phyloP scores from a whole-genome alignment of 2,797 vertebrate species.

The Chanos chanos region DNA sequence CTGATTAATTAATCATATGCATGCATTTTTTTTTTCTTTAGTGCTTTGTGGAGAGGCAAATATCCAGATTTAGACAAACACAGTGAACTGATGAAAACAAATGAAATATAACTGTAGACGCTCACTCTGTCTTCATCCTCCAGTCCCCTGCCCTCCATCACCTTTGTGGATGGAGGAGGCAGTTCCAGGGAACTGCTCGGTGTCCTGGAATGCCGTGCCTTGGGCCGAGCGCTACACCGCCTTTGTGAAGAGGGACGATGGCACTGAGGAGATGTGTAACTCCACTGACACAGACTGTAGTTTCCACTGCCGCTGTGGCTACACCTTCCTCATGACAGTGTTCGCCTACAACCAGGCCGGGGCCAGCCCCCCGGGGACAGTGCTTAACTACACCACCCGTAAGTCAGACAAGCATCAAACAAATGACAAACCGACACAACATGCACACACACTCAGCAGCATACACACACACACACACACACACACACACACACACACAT shows the following conservation, averaged over 20 bases:
- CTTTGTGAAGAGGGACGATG: conserved; percentile 80
- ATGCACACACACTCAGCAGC: neutral
- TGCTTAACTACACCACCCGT: conserved; percentile 84
- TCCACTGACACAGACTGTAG: conserved; percentile 74
- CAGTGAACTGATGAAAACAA: too few relatives aligned
- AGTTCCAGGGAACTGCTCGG: conserved; percentile 69
- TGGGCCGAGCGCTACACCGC: conserved; percentile 75
- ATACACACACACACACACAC: neutral
- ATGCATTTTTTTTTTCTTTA: too few relatives aligned
- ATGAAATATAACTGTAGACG: neutral
- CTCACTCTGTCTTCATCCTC: neutral
- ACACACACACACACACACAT: neutral
- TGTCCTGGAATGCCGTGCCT: conserved; percentile 72
- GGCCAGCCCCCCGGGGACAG: conserved; percentile 73
- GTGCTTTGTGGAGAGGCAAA: too few relatives aligned
- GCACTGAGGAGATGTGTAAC: conserved; percentile 77
- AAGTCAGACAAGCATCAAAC: too few relatives aligned
- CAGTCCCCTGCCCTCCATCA: conserved; percentile 85
- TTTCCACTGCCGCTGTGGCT: conserved; percentile 82
- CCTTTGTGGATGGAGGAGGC: conserved; percentile 67
- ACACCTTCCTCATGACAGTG: conserved; percentile 84
- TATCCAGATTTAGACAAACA: neutral
- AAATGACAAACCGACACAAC: neutral
- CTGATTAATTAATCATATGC: too few relatives aligned
- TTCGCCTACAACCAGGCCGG: conserved; percentile 84